Base-by-base conservation (phyloP, 2,888 invertebrate genomes). In the Lasiommata megera region DNA sequence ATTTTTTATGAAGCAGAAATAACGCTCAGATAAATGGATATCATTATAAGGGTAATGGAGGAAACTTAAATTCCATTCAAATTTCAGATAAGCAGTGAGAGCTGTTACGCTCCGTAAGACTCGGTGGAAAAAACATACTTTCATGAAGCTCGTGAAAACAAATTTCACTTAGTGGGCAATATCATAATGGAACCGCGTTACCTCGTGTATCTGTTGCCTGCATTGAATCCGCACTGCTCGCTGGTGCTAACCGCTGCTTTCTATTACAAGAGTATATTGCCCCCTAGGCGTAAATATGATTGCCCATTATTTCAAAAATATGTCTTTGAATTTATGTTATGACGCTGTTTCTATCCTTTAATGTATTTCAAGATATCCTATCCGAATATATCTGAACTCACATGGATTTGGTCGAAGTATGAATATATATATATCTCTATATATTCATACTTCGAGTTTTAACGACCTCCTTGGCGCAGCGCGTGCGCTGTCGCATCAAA, bases 101-200 rank as follows among this genome's bases (percentile, higher is more conserved):
- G 69, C 72, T 71, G 72, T 74, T 75, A 73, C 74, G 74, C 70
- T 76, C 71, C 68, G 74, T 68, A 73, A 74, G 79, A 67, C 73
- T 65, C 70, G 68, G 64, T 67, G 71, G 64, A 75, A 79, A 82
- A 85, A 81, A 77, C 69, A 69, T 66, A 72, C 73, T 77, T 81
- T 80, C 78, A 82, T 78, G 72, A 72, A 73, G 70, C 68, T 70
- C 73, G 79, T 82, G 76, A 83, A 87, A 83, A 86, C 80, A 80
- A 88, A 88, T 88, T 81, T 84, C 77, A 82, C 83, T 84, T 80
- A 74, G 78, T 80, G 77, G 77, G 84, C 83, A 90, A 90, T 91
- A 84, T 85, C 86, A 86, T 90, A 89, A 90, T 90, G 90, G 88
- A 84, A 76, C 72, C 63, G 71, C 70, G 77, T 75, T 76, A 79